Evolutionary conservation across 2,797 vertebrate genomes (phyloP), one percentile per base, ranked within the genome.

Genomic region (Delichon dasypus): DNA sequence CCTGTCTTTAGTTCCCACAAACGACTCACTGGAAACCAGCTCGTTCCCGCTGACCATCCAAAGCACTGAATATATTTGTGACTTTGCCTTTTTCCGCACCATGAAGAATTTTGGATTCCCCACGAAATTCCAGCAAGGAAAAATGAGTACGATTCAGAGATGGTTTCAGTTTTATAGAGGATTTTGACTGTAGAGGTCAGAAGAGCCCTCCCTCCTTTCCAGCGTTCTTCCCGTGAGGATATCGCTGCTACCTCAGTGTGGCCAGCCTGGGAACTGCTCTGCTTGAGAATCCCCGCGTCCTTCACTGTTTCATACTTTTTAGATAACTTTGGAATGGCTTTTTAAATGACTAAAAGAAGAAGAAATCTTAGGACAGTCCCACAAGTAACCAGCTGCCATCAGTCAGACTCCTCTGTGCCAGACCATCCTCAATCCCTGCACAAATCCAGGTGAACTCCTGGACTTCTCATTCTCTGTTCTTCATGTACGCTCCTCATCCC

Each of bases 201-300:
- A 36, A 54, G 61, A 44, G 32, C 19, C 27, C 45, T 64, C 58
- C 6, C n/a, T 73, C 36, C 36, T 51, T 44, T 27, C 66, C 73
- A 27, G 57, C 3, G 2, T 32, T 6, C 1, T 22, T 57, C 70
- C 68, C 3, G 4, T 42, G 64, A 29, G 7, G 75, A 10, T 60
- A n/a, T 26, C 73, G 0, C 19, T 88, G 77, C 92, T 94, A 87
- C 94, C 90, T 38, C 90, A 45, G 77, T 42, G 80, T 94, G 97
- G 95, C 65, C 70, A 66, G 19, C 48, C 23, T 8, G 47, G 67
- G 84, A 88, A 84, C 58, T 85, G 48, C 88, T 94, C 60, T 40
- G 48, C 84, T 25, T 12, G 29, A 29, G 51, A 66, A 38, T 9
- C 5, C 3, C 10, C 32, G 14, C 18, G 4, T 25, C 45, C 23